Evolutionary conservation across 2,888 invertebrate genomes (phyloP).

Genomic region (Sesia apiformis): DNA sequence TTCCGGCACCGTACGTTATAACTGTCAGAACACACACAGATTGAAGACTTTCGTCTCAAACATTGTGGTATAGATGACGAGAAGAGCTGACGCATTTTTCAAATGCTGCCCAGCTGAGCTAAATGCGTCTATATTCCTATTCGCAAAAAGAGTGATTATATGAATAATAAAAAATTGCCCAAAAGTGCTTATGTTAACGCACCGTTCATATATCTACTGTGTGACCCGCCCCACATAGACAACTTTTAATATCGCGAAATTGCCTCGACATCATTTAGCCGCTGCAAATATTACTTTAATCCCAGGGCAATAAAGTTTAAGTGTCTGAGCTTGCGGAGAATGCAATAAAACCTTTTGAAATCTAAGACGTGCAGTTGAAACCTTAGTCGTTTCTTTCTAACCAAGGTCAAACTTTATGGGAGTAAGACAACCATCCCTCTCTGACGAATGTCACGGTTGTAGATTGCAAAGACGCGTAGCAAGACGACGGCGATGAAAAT

Average conservation of each 20-base stretch:
- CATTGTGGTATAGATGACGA: too few relatives aligned
- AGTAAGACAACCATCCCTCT: constrained; percentile 49
- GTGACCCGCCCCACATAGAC: constrained; percentile 63
- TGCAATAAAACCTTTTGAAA: constrained; percentile 71
- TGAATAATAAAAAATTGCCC: too few relatives aligned
- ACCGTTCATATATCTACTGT: constrained; percentile 31
- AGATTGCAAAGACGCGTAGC: constrained; percentile 62
- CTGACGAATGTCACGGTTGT: constrained; percentile 48
- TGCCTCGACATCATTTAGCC: constrained; percentile 69
- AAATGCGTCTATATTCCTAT: too few relatives aligned
- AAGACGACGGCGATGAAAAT: constrained; percentile 66
- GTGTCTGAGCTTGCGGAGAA: constrained; percentile 70
- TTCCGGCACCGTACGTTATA: too few relatives aligned
- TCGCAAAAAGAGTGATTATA: too few relatives aligned
- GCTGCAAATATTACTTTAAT: constrained; percentile 74
- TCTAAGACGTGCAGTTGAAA: constrained; percentile 51
- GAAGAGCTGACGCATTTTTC: too few relatives aligned
- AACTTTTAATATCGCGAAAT: constrained; percentile 70
- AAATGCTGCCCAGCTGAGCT: too few relatives aligned
- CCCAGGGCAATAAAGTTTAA: constrained; percentile 72
- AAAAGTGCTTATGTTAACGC: too few relatives aligned
- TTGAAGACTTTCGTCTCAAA: too few relatives aligned
- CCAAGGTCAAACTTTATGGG: constrained; percentile 44
- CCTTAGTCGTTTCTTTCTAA: constrained; percentile 61
- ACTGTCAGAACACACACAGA: too few relatives aligned